Evolutionary conservation across 2,113 vertebrate genomes (phyloP), one percentile per base, ranked within the genome.

Genomic region (Cyanoliseus patagonus): DNA sequence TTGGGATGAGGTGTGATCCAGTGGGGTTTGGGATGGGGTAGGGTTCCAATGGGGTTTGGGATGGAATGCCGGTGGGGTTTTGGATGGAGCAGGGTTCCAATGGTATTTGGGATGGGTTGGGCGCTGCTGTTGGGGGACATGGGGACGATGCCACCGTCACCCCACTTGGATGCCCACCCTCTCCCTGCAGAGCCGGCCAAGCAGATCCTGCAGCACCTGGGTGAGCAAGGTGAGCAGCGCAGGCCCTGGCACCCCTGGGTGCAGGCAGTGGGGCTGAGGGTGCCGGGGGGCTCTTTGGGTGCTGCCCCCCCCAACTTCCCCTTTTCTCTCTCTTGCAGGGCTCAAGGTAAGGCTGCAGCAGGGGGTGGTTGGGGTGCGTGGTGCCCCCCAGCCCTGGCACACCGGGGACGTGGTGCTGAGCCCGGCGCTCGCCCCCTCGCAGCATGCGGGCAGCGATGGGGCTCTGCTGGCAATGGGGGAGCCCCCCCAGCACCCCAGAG

Each of bases 401-500:
- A 1, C 27, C 1, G 3, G 17, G 44, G 8, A 6, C 3, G 7
- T 31, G 49, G 64, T 0, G 3, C 80, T 88, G 79, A 94, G 73
- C 42, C 89, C 4, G 7, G 52, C 3, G 6, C 94, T 91, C 88
- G 2, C 87, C 92, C 97, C 97, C 88, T 7, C 6, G 23, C 98
- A 99, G 99, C 99, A 99, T n/a, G 97, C 98, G 13, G 98, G 98
- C 96, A 99, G 99, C 10, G 98, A 98, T 1, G 98, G 98, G 44
- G 90, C 96, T 12, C 98, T 99, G 67, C 97, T 98, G 98, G 98
- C 98, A 84, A 97, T 94, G 61, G 97, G 92, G 79, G 95, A 95
- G 70, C 94, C 97, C 69, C 92, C 97, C 51, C 98, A 97, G 97
- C 95, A 88, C 18, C 94, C 97, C 97, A 84, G 76, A 92, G 90